These are phyloP conservation scores for Scrobipalpa costella DNA, from an alignment of 2,888 invertebrate genomes.

Conservation along the genomic window DNA sequence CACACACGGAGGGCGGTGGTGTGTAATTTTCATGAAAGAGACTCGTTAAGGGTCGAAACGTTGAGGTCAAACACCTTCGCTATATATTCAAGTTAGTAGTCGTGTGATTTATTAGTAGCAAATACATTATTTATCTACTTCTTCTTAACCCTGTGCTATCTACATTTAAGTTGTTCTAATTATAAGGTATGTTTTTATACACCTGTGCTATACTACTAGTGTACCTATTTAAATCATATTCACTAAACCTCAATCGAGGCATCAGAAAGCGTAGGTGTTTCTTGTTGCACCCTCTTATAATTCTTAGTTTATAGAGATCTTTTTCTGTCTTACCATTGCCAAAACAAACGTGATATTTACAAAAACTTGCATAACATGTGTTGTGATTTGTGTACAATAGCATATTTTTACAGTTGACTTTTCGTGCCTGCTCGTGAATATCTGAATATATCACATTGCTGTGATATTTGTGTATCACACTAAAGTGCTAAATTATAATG, in stretches of 20 bases:
- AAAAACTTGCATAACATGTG: not conserved
- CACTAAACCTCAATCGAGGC: not conserved
- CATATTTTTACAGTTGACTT: not conserved
- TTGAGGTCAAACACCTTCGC: too few relatives aligned
- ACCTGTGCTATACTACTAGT: too few relatives aligned
- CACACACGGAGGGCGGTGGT: too few relatives aligned
- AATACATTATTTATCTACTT: constrained; percentile 5
- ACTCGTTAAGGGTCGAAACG: too few relatives aligned
- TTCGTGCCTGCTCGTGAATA: not conserved
- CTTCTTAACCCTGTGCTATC: not conserved
- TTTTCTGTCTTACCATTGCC: constrained; percentile 17
- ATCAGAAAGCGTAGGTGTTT: not conserved
- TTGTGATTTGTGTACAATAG: not conserved
- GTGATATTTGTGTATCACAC: constrained; percentile 25
- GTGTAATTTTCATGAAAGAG: too few relatives aligned
- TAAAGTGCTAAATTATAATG: constrained; percentile 36
- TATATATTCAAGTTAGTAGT: too few relatives aligned
- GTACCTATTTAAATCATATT: too few relatives aligned
- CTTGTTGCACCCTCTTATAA: not conserved
- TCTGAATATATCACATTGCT: not conserved
- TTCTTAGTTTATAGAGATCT: not conserved
- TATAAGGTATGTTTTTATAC: not conserved
- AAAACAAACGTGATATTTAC: constrained; percentile 2
- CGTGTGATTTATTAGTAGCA: too few relatives aligned
- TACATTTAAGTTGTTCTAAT: not conserved